Conservation (phyloP, 2,888 invertebrate genomes). For the Pediacus dermestoides region DNA sequence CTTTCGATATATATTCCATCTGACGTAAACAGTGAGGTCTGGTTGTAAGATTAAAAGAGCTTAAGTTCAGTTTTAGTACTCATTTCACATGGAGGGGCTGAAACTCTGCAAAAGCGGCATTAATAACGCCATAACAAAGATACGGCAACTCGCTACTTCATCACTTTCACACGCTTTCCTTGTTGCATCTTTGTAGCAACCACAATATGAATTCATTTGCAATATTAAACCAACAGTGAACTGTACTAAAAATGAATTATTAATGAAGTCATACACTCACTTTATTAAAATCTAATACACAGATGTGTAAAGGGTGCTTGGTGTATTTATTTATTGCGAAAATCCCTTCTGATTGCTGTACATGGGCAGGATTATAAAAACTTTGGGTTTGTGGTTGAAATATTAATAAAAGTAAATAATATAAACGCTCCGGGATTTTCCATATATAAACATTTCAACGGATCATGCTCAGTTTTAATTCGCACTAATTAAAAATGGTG, state of each 20-base stretch:
- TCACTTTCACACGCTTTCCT: constrained; percentile 17
- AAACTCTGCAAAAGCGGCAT: constrained; percentile 23
- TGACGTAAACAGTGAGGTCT: constrained; percentile 30
- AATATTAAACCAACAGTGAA: constrained; percentile 9
- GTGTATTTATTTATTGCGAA: constrained; percentile 1
- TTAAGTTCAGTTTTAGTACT: constrained; percentile 34
- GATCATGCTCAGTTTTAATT: too few species aligned
- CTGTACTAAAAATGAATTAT: constrained; percentile 4
- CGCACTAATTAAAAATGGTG: too few species aligned
- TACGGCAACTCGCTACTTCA: constrained; percentile 20
- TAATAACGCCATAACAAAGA: constrained; percentile 26
- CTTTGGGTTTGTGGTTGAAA: too few species aligned
- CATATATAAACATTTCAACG: too few species aligned
- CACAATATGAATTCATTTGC: constrained; percentile 14
- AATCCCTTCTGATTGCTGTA: too few species aligned
- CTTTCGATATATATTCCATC: constrained; percentile 15
- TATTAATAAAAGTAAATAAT: too few species aligned
- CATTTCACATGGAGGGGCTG: constrained; percentile 30
- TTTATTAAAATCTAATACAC: neutral
- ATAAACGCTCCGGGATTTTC: too few species aligned
- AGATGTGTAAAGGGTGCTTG: too few species aligned
- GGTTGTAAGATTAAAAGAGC: constrained; percentile 33
- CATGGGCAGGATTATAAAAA: too few species aligned
- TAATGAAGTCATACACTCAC: constrained; percentile 2
- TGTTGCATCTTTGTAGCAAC: constrained; percentile 14